These are phyloP conservation scores for Cavia aperea DNA, from an alignment of 2,113 vertebrate species.

Conservation along the genomic window DNA sequence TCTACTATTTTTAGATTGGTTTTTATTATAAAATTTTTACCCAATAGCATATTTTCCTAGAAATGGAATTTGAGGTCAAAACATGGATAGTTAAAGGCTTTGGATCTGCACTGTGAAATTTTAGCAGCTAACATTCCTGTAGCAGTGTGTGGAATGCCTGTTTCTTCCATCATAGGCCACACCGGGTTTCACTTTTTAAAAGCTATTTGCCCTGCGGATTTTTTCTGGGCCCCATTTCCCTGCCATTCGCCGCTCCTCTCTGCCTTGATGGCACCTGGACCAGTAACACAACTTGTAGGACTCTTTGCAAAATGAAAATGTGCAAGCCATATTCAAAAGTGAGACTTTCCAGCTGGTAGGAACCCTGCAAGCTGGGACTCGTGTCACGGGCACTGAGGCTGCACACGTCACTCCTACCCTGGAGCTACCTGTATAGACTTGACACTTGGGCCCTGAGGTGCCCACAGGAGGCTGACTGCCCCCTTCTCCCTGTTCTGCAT, in stretches of 20 bases:
- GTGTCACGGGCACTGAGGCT: no score
- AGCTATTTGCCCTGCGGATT: not conserved
- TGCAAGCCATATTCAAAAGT: not conserved
- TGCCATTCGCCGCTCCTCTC: not conserved
- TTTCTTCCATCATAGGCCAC: not conserved
- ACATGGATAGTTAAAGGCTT: not conserved
- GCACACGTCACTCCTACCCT: fast-evolving
- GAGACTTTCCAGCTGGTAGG: not conserved
- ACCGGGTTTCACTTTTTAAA: not conserved
- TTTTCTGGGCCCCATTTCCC: not conserved
- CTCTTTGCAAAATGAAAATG: not conserved
- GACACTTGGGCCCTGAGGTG: not conserved
- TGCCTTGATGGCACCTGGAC: not conserved
- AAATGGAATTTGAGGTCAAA: not conserved
- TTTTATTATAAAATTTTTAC: not conserved
- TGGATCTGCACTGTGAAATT: not conserved
- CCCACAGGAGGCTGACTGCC: not conserved
- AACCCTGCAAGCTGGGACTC: not conserved
- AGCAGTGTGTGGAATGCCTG: fast-evolving
- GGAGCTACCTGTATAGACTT: not conserved
- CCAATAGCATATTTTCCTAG: not conserved
- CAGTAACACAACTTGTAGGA: not conserved
- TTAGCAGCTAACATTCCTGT: not conserved
- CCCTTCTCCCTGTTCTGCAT: not conserved
- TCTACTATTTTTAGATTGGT: not conserved